Conservation (phyloP, 2,113 vertebrate species). For the Hepsetus odoe region DNA sequence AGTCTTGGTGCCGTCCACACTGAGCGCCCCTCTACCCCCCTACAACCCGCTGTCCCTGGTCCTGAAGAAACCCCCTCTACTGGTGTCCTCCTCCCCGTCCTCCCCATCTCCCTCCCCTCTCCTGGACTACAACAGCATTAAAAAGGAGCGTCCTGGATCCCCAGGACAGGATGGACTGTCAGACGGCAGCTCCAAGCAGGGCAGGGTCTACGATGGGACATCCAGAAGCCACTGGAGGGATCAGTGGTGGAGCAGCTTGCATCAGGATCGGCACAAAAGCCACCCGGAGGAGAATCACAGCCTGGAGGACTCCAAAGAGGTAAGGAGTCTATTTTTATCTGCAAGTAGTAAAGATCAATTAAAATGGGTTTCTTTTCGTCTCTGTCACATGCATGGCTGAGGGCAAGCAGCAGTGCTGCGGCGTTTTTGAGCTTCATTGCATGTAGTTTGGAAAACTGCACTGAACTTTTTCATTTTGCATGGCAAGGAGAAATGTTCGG, state of each 20-base stretch:
- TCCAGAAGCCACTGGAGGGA: conserved; percentile 81
- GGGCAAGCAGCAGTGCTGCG: not conserved
- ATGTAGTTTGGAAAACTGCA: conserved; percentile 22
- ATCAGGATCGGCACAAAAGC: conserved; percentile 76
- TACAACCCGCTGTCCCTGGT: conserved; percentile 83
- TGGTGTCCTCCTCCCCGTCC: conserved; percentile 79
- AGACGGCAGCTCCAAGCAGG: conserved; percentile 71
- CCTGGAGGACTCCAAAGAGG: conserved; percentile 78
- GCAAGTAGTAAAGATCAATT: not conserved
- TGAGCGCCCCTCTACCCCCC: conserved; percentile 74
- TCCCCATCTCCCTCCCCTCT: conserved; percentile 75
- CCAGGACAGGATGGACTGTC: conserved; percentile 56
- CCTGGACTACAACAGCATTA: conserved; percentile 79
- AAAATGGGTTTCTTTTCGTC: not conserved
- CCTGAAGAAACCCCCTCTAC: conserved; percentile 85
- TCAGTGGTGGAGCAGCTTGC: conserved; percentile 85
- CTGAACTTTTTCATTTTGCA: conserved; percentile 13
- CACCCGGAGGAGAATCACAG: conserved; percentile 75
- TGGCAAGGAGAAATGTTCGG: not conserved
- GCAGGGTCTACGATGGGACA: conserved; percentile 60
- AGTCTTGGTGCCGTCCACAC: conserved; percentile 84
- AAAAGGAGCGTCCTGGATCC: conserved; percentile 79
- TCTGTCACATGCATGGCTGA: conserved; percentile 9
- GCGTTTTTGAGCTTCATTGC: not conserved
- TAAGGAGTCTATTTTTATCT: conserved; percentile 33